Base-by-base conservation (phyloP, 2,113 vertebrate genomes). In the Acrocephalus kingi region DNA sequence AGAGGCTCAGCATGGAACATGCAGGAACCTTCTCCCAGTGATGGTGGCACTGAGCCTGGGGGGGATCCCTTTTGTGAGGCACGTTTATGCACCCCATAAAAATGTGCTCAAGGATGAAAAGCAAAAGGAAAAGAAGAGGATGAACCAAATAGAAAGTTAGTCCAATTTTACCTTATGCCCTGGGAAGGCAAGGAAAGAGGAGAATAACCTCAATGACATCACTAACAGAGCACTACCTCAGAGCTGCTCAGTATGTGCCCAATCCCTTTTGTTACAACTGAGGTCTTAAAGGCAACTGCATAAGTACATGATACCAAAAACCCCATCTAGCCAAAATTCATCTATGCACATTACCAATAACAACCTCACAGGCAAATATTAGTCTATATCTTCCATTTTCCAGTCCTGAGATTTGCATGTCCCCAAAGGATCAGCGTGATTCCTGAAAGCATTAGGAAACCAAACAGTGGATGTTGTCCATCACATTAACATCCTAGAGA, bases 221-320 rank as follows among this genome's bases (percentile, higher is more conserved):
- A 48, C 15, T 24, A 13, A 35, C 0, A 54, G 22, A 45, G 18
- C 28, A 48, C 7, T 15, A 14, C n/a, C 55, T 0, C 1, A 49
- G 25, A 67, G 28, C 51, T 56, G 52, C 61, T 59, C 84, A 16
- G 8, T 3, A 0, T 2, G 8, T 33, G 16, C 37, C n/a, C 28
- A 43, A 92, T n/a, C 24, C 15, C 14, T 8, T 49, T 69, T 2
- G 0, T 16, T 59, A 51, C 54, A 73, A 20, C 51, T 58, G 41
- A 52, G 22, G 10, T 73, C 39, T 83, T 54, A 66, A 87, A 78
- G 48, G 24, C 21, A 91, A 11, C 48, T 0, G 1, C 27, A 0
- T 19, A 51, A 77, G 3, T 14, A 28, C 23, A 24, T 64, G 14
- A 71, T 7, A 51, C n/a, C 58, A 33, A 66, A 93, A 79, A 43